A percentile compares a stretch with the other conserved stretches of the same genome.
These are phyloP conservation scores for Etheostoma spectabile DNA, from an alignment of 2,113 vertebrate genomes.

Conservation along the genomic window DNA sequence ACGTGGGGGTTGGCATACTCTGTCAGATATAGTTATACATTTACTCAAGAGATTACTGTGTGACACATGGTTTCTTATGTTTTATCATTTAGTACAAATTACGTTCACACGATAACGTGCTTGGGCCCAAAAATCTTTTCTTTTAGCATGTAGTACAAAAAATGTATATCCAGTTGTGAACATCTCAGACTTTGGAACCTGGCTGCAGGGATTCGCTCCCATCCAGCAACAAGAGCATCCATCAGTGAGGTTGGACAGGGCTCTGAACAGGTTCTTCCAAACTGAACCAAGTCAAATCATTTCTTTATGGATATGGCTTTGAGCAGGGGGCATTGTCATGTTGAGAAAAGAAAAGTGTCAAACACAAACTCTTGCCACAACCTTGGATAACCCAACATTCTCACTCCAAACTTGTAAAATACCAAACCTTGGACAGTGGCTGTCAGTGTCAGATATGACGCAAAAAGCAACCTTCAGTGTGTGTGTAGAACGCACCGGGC, in stretches of 20 bases:
- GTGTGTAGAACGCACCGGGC: no score
- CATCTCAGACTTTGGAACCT: background rate
- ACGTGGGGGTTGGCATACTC: constrained; percentile 37
- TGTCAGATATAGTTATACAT: background rate
- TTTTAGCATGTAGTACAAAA: background rate
- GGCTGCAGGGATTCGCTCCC: constrained; percentile 16
- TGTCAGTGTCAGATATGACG: no score
- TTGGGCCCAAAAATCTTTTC: background rate
- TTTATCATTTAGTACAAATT: background rate
- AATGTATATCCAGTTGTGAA: background rate
- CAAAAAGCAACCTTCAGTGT: no score
- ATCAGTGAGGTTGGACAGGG: constrained; percentile 26
- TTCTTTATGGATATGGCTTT: background rate
- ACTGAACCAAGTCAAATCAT: background rate
- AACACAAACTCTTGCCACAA: background rate
- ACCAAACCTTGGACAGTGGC: no score
- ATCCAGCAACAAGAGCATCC: constrained; percentile 15
- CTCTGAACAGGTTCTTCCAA: constrained; percentile 8
- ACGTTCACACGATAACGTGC: background rate
- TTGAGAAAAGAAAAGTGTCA: background rate
- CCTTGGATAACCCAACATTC: no score
- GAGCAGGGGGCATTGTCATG: background rate
- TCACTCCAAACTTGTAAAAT: no score
- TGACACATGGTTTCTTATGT: background rate
- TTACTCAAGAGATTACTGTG: background rate